These are phyloP conservation scores for Allolobophora icterica DNA, from an alignment of 2,888 invertebrate genomes.

Conservation along the genomic window DNA sequence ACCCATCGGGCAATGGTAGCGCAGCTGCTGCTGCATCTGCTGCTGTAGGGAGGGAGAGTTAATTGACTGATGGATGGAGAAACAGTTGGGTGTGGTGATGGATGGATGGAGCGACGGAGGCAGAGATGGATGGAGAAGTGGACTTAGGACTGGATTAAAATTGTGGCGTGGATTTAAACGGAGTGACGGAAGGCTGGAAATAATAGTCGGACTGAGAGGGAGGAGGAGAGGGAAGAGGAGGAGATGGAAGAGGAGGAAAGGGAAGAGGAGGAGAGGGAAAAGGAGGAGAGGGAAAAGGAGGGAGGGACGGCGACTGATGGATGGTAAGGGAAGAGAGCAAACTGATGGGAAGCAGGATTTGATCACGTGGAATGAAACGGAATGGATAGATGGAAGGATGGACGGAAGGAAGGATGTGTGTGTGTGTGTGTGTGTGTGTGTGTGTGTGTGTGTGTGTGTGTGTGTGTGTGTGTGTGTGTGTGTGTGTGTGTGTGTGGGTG, in stretches of 20 bases:
- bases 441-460: too few species aligned
- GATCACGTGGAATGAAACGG: neutral
- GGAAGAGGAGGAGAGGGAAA: neutral
- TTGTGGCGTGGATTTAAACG: neutral
- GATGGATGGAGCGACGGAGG: neutral
- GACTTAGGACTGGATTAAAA: conserved; percentile 17
- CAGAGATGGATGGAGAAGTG: neutral
- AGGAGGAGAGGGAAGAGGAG: neutral
- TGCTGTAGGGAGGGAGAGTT: neutral
- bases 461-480: too few species aligned
- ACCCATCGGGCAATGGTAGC: neutral
- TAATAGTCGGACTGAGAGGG: neutral
- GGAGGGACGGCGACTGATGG: neutral
- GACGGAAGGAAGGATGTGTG: neutral
- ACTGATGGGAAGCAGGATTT: neutral
- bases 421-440: too few species aligned
- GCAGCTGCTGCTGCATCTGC: neutral
- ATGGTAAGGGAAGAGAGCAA: neutral
- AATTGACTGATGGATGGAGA: conserved; percentile 17
- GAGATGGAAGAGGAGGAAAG: neutral
- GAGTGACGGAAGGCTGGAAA: neutral
- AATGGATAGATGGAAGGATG: neutral
- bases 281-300: too few species aligned
- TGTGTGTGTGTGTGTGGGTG: too few species aligned
- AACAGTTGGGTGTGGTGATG: neutral